Evolutionary conservation across 1,140 invertebrate genomes (phyloP).

Genomic region (Linepithema humile): DNA sequence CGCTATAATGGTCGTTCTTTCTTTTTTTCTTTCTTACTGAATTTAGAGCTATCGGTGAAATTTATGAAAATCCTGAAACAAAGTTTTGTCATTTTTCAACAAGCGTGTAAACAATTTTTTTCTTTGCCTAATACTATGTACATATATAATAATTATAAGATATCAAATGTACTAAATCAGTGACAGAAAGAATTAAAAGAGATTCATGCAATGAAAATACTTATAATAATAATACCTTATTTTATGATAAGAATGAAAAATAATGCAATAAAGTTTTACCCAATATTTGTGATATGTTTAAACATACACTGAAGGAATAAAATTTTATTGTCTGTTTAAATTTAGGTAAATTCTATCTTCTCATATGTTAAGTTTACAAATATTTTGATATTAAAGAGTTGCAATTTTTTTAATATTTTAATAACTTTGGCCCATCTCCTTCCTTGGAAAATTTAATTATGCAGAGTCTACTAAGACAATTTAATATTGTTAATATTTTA

Average conservation of each 20-base stretch:
- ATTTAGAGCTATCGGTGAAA: background rate
- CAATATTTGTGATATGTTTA: background rate
- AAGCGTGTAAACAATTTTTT: background rate
- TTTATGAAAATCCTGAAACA: background rate
- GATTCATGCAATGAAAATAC: background rate
- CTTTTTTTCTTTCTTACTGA: too few relatives aligned
- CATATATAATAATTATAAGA: background rate
- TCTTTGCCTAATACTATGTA: background rate
- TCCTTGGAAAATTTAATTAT: too few relatives aligned
- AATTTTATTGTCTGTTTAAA: background rate
- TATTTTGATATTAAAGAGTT: too few relatives aligned
- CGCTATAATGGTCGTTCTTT: too few relatives aligned
- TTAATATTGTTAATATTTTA: too few relatives aligned
- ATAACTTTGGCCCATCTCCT: too few relatives aligned
- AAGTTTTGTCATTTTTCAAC: background rate
- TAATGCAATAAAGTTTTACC: background rate
- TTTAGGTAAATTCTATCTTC: background rate
- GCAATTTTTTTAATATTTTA: too few relatives aligned
- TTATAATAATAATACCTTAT: too few relatives aligned
- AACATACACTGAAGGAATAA: background rate
- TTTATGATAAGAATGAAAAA: background rate
- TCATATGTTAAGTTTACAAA: background rate
- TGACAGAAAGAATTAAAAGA: background rate
- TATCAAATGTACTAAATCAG: background rate
- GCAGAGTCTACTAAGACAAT: too few relatives aligned